A percentile compares a stretch with the other conserved stretches of the same genome.
phyloP scores from a whole-genome alignment of 2,113 vertebrate genomes.

The Sclerurus mexicanus region DNA sequence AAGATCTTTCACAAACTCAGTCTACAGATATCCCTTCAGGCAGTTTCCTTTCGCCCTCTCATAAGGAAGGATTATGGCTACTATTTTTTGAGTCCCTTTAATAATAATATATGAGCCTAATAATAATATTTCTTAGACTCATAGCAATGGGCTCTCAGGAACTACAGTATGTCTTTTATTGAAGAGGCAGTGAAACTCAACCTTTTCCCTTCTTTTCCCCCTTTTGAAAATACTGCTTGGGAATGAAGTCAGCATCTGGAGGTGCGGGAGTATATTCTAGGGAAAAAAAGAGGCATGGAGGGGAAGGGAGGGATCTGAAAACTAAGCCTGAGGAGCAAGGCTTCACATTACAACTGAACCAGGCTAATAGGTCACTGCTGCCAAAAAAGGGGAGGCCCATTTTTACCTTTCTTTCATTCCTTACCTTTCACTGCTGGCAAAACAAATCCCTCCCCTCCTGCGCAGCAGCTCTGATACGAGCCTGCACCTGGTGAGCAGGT shows the following conservation, averaged over 20 bases:
- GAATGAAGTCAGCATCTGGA: neutral
- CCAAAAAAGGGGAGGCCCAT: neutral
- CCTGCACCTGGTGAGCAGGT: constrained; percentile 39
- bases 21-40: neutral
- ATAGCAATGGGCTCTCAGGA: neutral
- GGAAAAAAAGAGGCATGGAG: neutral
- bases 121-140: neutral
- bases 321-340: neutral
- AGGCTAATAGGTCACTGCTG: constrained; percentile 45
- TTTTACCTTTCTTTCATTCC: constrained; percentile 54
- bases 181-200: neutral
- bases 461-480: neutral
- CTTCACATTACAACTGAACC: constrained; percentile 54
- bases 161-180: neutral
- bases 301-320: constrained; percentile 37
- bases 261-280: neutral
- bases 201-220: neutral
- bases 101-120: neutral
- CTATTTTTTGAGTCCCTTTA: neutral
- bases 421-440: constrained; percentile 34
- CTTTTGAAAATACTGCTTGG: neutral
- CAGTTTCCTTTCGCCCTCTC: neutral
- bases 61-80: neutral
- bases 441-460: neutral
- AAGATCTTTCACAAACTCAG: neutral